Evolutionary conservation across 2,113 vertebrate genomes (phyloP), one percentile per base, ranked within the genome.

Genomic region (Megaceryle torquata): DNA sequence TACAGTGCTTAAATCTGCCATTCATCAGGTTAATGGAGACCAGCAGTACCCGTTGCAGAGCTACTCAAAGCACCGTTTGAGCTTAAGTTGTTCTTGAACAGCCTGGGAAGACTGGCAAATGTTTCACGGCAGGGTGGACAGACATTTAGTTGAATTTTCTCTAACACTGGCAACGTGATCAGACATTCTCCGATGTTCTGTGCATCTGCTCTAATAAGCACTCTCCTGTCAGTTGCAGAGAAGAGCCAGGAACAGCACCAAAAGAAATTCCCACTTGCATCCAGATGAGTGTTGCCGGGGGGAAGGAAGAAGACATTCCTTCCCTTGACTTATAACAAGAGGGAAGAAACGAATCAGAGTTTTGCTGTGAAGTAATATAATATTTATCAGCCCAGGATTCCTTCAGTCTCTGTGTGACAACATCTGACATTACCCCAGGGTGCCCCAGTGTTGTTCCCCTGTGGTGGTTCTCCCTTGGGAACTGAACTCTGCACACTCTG

Each of bases 261-360:
- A 68, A 81, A 94, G 85, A 86, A 90, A 94, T 96, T 91, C 91
- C 89, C 57, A 20, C 85, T 96, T 93, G 91, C 86, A 88, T 96
- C 76, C 69, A 91, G 93, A 93, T 86, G 80, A 95, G 15, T 41
- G 24, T 69, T 92, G 90, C 93, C 26, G 2, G 39, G 65, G 79
- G 90, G 39, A 84, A 91, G 80, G 71, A 91, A 89, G 75, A 91
- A 64, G 10, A 37, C 59, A 71, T 79, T 96, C 77, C 53, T 91
- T 93, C 60, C 25, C 37, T 86, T 72, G 72, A 50, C 37, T 92
- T 80, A 53, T 15, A 90, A 78, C 8, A 1, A 67, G 84, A 69
- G 14, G n/a, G 26, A 93, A 93, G 86, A 63, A 83, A 89, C 22
- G 83, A 91, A 90, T 77, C 60, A 60, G 61, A 75, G 39, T 56